Evolutionary conservation across 1,140 invertebrate species (phyloP), one percentile per base, ranked within the genome.

Genomic region (Eubasilissa regina): DNA sequence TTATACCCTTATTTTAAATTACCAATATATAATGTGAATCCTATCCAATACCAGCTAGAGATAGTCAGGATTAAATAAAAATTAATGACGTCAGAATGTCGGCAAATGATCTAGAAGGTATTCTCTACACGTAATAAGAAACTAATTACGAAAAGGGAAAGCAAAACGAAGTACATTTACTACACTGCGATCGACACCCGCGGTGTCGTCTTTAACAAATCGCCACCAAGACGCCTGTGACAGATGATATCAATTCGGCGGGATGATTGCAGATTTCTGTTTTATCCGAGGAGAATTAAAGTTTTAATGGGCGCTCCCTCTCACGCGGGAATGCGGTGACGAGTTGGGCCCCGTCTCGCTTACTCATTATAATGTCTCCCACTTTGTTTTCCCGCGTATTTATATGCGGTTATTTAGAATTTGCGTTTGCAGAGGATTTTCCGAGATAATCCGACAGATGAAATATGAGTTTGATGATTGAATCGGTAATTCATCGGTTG

Each of bases 211-310:
- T 13, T 47, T 75, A 60, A 75, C 55, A 75, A 75, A 75, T 75
- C 73, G 35, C 73, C 55, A 60, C 55, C 73, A 75, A 58, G 58
- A 58, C 56, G 13, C 55, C 12, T 13, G 73, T 47, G 73, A 75
- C 73, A 75, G 73, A 75, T 75, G 35, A 75, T 75, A 75, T 75
- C 73, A 75, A 75, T 75, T 70, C 66, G 47, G 66, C 45, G 66
- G 66, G 66, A 70, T 21, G 66, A 70, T 70, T 70, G 44, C 66
- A 70, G 66, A 70, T 70, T 70, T 48, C 66, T 70, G 66, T 70
- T 70, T 70, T 70, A 70, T 70, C 66, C 48, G 66, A 9, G 43
- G 44, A 25, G 66, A 70, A 70, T 70, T 70, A 19, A 70, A 70
- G 66, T 70, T 70, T 70, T 70, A 70, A 70, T 70, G 66, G 44